Conservation (phyloP, 2,888 invertebrate genomes). For the Athalia rosae region DNA sequence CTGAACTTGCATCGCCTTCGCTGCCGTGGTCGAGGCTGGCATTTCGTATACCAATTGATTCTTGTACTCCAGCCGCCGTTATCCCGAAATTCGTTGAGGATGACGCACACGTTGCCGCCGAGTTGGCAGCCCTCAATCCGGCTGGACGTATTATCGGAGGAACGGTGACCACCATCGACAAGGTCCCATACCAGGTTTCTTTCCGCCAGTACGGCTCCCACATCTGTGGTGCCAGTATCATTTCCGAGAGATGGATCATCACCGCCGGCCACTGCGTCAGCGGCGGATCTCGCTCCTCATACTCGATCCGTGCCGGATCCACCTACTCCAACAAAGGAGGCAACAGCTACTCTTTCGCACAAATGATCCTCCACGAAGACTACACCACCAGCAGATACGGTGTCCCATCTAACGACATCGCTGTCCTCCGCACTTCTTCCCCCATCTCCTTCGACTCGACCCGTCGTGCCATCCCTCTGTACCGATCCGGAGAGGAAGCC, state of each 20-base stretch:
- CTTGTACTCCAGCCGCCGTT: constrained; percentile 15
- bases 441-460: constrained; percentile 74
- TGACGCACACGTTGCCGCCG: too few relatives aligned
- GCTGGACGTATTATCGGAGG: constrained; percentile 75
- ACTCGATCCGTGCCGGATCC: constrained; percentile 75
- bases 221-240: constrained; percentile 77
- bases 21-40: neutral
- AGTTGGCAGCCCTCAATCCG: constrained; percentile 47
- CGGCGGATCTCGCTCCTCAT: constrained; percentile 30
- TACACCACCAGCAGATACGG: constrained; percentile 71
- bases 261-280: constrained; percentile 78
- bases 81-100: neutral
- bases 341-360: constrained; percentile 73
- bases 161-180: constrained; percentile 73
- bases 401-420: constrained; percentile 73
- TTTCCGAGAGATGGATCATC: constrained; percentile 74
- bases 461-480: constrained; percentile 73
- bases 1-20: too few relatives aligned
- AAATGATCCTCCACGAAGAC: constrained; percentile 75
- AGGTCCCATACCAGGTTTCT: constrained; percentile 75
- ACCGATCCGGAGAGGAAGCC: constrained; percentile 59
- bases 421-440: constrained; percentile 74
- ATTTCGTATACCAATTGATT: neutral
- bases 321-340: constrained; percentile 75
- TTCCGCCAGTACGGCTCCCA: constrained; percentile 73